Evolutionary conservation across 2,113 vertebrate species (phyloP).

Genomic region (Myocastor coypus): DNA sequence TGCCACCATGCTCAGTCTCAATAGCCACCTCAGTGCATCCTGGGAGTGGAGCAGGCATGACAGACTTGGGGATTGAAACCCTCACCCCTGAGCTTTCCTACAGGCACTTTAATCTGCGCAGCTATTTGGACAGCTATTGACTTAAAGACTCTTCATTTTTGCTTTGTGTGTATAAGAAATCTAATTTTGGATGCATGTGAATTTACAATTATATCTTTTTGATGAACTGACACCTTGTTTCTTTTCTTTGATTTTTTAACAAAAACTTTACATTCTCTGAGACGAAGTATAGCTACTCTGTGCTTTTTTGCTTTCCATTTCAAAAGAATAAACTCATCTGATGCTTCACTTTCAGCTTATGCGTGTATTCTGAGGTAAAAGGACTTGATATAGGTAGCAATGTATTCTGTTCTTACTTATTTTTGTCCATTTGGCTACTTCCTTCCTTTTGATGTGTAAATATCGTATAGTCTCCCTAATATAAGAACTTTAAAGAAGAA

Average conservation of each 20-base stretch:
- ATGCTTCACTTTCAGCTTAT: neutral
- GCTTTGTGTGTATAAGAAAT: neutral
- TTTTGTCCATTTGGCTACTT: neutral
- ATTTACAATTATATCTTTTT: neutral
- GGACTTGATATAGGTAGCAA: neutral
- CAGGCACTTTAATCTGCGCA: no score
- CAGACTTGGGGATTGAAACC: no score
- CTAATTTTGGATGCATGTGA: neutral
- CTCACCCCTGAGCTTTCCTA: no score
- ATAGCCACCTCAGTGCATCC: no score
- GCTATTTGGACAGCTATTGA: neutral
- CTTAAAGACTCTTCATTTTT: neutral
- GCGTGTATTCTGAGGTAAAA: neutral
- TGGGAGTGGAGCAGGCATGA: no score
- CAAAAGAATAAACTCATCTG: neutral
- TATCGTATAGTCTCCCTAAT: no score
- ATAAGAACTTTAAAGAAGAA: no score
- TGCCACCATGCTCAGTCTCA: no score
- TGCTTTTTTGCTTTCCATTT: neutral
- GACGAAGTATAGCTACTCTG: neutral
- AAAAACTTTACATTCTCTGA: neutral
- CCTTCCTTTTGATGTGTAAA: neutral
- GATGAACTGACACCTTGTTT: neutral
- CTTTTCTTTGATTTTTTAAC: neutral
- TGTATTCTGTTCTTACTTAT: neutral